These are phyloP conservation scores for Vombatus ursinus DNA, from an alignment of 2,113 vertebrate genomes.

Conservation along the genomic window DNA sequence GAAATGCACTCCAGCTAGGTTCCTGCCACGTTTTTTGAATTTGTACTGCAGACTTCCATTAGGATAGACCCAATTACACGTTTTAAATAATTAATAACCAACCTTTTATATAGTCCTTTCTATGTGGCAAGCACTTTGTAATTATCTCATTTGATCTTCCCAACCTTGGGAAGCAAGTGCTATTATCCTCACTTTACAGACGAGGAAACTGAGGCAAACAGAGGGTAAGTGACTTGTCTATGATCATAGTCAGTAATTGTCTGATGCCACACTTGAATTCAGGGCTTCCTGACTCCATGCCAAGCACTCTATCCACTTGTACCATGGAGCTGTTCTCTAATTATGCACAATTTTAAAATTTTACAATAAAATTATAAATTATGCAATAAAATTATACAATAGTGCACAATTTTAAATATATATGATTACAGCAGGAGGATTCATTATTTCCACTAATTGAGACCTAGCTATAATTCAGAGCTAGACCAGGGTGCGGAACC, in stretches of 20 bases:
- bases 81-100: not conserved
- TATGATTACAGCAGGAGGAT: not conserved
- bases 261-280: not conserved
- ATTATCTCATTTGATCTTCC: too few relatives aligned
- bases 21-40: not conserved
- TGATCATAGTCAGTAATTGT: not conserved
- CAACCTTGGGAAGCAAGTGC: too few relatives aligned
- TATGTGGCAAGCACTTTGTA: not conserved
- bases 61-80: not conserved
- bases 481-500: not conserved
- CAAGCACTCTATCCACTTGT: not conserved
- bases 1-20: rapidly evolving
- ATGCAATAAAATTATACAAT: too few relatives aligned
- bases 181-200: too few relatives aligned
- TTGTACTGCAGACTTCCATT: not conserved
- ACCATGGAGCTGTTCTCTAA: not conserved
- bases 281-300: not conserved
- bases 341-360: not conserved
- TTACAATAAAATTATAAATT: too few relatives aligned
- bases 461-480: not conserved
- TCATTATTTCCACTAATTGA: not conserved
- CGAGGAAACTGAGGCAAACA: too few relatives aligned
- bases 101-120: not conserved
- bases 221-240: not conserved
- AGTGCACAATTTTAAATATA: not conserved